Evolutionary conservation across 2,113 vertebrate species (phyloP).

Genomic region (Zosterops hypoxanthus): DNA sequence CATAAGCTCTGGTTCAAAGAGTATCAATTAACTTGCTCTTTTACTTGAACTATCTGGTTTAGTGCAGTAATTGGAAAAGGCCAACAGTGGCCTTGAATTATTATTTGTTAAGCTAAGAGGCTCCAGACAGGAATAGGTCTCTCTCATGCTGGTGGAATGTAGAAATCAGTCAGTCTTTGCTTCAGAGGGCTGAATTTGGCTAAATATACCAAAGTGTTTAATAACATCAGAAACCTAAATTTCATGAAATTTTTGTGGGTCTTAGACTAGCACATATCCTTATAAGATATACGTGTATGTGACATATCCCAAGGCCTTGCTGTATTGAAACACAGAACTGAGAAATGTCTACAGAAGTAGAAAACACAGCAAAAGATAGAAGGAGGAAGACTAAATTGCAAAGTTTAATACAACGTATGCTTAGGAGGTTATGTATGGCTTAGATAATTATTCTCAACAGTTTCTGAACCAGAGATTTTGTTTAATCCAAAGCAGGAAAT

Average conservation of each 20-base stretch:
- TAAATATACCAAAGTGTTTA: not conserved
- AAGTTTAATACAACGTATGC: not conserved
- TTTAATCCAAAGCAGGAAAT: not conserved
- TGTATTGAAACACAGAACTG: not conserved
- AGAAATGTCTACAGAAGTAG: not conserved
- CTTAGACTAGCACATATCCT: not conserved
- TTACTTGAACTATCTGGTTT: constrained; percentile 36
- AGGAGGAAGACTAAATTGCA: not conserved
- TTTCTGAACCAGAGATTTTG: not conserved
- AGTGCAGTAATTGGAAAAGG: not conserved
- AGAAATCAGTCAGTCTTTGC: not conserved
- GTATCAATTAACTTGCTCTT: constrained; percentile 46
- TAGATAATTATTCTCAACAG: not conserved
- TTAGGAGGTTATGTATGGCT: not conserved
- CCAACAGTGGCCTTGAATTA: constrained; percentile 13
- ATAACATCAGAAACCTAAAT: not conserved
- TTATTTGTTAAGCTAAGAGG: constrained; percentile 33
- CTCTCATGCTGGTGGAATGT: not conserved
- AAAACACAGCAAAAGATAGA: not conserved
- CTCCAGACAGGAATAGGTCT: constrained; percentile 1
- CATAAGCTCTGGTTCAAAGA: constrained; percentile 36
- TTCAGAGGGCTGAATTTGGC: not conserved
- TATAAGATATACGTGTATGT: not conserved
- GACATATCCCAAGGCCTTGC: not conserved
- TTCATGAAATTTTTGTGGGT: not conserved